These are phyloP conservation scores for Cheilinus undulatus DNA, from an alignment of 2,113 vertebrate species.

Conservation along the genomic window DNA sequence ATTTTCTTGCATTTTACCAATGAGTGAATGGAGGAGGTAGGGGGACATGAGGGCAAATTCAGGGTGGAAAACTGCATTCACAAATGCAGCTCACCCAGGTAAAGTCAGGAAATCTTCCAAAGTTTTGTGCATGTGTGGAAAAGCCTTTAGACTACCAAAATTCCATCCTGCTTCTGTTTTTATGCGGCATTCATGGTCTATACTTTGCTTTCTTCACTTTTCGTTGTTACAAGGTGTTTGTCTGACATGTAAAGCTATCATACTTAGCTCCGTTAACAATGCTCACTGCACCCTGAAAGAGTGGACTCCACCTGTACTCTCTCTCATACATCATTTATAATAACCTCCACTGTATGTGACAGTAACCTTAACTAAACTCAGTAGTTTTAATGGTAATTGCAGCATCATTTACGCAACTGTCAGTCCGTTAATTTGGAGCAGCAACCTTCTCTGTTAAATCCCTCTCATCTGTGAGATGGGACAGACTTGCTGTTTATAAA, in stretches of 20 bases:
- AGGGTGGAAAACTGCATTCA: too few relatives aligned
- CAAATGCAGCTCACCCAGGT: too few relatives aligned
- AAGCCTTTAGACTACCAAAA: slow-evolving; percentile 5
- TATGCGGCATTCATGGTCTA: slow-evolving; percentile 7
- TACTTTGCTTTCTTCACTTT: background rate
- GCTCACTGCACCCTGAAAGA: slow-evolving; percentile 26
- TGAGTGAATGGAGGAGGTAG: too few relatives aligned
- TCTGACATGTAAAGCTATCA: background rate
- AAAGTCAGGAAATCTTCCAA: too few relatives aligned
- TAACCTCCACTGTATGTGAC: slow-evolving; percentile 1
- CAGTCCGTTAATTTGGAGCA: background rate
- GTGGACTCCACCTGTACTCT: slow-evolving; percentile 24
- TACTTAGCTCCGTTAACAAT: slow-evolving; percentile 8
- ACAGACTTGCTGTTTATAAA: background rate
- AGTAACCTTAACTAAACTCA: slow-evolving; percentile 15
- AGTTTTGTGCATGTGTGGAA: too few relatives aligned
- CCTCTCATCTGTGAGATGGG: slow-evolving; percentile 7
- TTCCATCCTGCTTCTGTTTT: slow-evolving; percentile 16
- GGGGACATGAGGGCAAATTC: too few relatives aligned
- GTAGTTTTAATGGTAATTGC: slow-evolving; percentile 6
- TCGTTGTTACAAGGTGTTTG: background rate
- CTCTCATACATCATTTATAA: slow-evolving; percentile 4
- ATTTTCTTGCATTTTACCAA: too few relatives aligned
- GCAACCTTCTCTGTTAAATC: background rate
- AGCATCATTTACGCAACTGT: background rate